Evolutionary conservation across 2,888 invertebrate species (phyloP), one percentile per base, ranked within the genome.

Genomic region (Hydrotaea diabolus): DNA sequence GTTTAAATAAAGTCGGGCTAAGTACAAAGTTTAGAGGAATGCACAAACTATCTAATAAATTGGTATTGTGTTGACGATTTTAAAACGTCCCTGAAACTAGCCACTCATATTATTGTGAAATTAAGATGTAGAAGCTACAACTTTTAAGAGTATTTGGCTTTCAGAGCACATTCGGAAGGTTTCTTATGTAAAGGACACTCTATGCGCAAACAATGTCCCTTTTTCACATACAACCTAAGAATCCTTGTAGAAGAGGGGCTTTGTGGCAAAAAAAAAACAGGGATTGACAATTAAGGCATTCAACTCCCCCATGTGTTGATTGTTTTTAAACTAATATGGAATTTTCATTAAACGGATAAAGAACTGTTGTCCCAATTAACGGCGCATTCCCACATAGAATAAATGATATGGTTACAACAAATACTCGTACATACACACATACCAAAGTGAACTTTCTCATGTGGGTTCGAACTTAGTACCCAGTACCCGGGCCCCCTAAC

Each of bases 291-390:
- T 66, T 36, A 43, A 21, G 39, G 36, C 39, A 66, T 66, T 66
- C 43, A 49, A 3, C 17, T 5, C 11, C 36, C 36, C 26, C 59
- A 11, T 26, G 19, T 46, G 46, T 46, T 69, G 15, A 46, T 69
- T 69, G 39, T 69, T 69, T 69, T 43, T 11, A 69, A 69, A 69
- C 46, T 59, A 43, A 46, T n/a, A 43, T 46, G 69, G 21, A 23
- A 23, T 69, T 69, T 43, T n/a, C 66, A 43, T 66, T 43, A 43
- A 66, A 66, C 17, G 43, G 69, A 69, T 69, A 69, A 69, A 69
- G 39, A 69, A 69, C 21, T 46, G 13, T 4, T 19, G 39, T 46
- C 46, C 69, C 69, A 69, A 69, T 69, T 69, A 46, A 69, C 43
- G 69, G 46, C 46, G 46, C 21, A 46, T 21, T 66, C 39, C 39